phyloP scores from a whole-genome alignment of 2,113 vertebrate species.

The Hippocampus barbouri region DNA sequence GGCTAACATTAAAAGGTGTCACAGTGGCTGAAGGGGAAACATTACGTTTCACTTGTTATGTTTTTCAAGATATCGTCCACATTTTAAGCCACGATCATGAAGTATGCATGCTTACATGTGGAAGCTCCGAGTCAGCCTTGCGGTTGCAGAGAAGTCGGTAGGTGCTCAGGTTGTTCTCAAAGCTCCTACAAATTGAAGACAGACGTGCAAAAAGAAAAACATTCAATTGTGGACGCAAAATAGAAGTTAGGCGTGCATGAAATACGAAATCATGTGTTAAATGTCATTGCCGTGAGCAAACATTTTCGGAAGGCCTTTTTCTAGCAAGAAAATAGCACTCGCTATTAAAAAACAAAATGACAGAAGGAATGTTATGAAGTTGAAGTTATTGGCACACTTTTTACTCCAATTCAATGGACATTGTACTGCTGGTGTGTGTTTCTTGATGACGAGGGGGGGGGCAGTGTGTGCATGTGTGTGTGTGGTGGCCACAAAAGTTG shows the following conservation, averaged over 20 bases:
- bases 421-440: background rate
- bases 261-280: background rate
- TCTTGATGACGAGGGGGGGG: too few species aligned
- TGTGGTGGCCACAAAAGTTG: too few species aligned
- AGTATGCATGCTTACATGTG: constrained; percentile 50
- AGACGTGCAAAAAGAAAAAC: background rate
- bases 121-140: constrained; percentile 74
- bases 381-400: background rate
- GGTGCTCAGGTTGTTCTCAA: constrained; percentile 86
- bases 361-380: too few species aligned
- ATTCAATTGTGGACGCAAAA: too few species aligned
- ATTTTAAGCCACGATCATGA: background rate
- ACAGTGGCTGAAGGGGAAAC: constrained; percentile 49
- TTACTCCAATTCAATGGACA: background rate
- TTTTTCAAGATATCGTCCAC: background rate
- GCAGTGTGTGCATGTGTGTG: too few species aligned
- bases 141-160: constrained; percentile 87
- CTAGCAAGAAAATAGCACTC: too few species aligned
- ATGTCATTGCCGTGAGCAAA: too few species aligned
- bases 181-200: constrained; percentile 73
- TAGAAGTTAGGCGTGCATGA: background rate
- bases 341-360: too few species aligned
- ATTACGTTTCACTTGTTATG: constrained; percentile 5
- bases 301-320: too few species aligned
- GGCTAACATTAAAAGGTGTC: constrained; percentile 24